phyloP scores from a whole-genome alignment of 2,888 invertebrate species.

The Notocelia uddmanniana region DNA sequence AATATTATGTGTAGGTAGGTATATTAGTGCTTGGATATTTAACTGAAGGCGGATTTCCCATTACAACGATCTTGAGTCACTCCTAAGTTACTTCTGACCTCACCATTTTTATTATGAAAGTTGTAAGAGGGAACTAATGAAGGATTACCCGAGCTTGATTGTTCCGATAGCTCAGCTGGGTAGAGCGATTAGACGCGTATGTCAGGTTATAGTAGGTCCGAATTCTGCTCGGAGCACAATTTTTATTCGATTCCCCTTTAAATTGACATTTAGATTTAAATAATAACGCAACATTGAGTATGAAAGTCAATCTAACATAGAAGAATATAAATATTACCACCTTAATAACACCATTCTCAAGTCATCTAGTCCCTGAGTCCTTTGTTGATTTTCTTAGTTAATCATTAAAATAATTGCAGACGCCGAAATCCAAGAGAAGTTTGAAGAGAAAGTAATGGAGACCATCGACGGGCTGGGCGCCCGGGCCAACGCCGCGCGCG shows the following conservation, averaged over 20 bases:
- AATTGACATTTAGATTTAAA: no score
- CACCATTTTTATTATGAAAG: neutral
- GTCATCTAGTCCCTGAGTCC: neutral
- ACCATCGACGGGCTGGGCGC: slow-evolving; percentile 95
- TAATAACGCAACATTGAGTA: neutral
- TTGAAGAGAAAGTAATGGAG: slow-evolving; percentile 95
- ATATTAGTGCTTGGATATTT: no score
- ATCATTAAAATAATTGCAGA: slow-evolving; percentile 68
- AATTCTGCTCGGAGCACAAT: no score
- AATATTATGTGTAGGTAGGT: no score
- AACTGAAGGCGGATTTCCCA: no score
- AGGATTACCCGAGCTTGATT: no score
- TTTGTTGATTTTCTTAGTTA: neutral
- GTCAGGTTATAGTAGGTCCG: no score
- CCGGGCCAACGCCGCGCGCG: slow-evolving; percentile 94
- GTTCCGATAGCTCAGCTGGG: no score
- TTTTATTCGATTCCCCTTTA: no score
- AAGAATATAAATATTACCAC: neutral
- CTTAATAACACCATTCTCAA: neutral
- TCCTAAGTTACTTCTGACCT: neutral
- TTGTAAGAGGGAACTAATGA: no score
- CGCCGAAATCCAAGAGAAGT: slow-evolving; percentile 84
- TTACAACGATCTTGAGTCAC: no score
- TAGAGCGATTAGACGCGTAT: no score
- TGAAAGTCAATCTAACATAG: neutral